Percentiles rank a stretch among this genome's conserved stretches.
These are phyloP conservation scores for Kradibia gibbosae DNA, from an alignment of 1,140 invertebrate genomes.

Conservation along the genomic window DNA sequence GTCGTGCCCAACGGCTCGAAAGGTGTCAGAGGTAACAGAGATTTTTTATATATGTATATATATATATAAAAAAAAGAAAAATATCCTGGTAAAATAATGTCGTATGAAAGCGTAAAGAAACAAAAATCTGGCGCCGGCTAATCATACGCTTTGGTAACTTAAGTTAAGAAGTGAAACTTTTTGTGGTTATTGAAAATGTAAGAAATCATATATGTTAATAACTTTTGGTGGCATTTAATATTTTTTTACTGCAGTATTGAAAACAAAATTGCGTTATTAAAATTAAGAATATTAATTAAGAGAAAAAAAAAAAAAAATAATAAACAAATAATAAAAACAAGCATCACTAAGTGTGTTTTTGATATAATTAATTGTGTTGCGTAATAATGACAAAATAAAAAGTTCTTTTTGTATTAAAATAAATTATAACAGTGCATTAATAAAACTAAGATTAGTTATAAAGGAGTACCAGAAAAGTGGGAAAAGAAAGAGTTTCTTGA, in stretches of 20 bases:
- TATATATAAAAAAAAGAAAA: slow-evolving; percentile 14
- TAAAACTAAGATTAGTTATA: slow-evolving; percentile 49
- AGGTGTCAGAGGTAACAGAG: slow-evolving; percentile 49
- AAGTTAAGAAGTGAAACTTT: too few species aligned
- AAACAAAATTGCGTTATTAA: background rate
- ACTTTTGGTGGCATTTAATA: slow-evolving; percentile 5
- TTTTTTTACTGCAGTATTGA: background rate
- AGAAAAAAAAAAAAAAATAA: background rate
- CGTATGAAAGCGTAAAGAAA: slow-evolving; percentile 50
- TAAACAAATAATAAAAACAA: slow-evolving; percentile 25
- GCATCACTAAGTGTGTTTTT: slow-evolving; percentile 28
- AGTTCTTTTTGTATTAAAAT: slow-evolving; percentile 18
- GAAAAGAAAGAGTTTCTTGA: slow-evolving; percentile 70
- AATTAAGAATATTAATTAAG: slow-evolving; percentile 11
- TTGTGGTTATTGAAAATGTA: background rate
- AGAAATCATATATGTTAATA: background rate
- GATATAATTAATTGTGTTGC: slow-evolving; percentile 31
- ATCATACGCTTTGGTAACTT: too few species aligned
- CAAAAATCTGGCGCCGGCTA: slow-evolving; percentile 46
- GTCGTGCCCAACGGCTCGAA: slow-evolving; percentile 40
- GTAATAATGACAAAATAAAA: slow-evolving; percentile 34
- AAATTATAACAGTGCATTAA: slow-evolving; percentile 48
- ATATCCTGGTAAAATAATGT: slow-evolving; percentile 42
- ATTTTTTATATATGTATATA: slow-evolving; percentile 28
- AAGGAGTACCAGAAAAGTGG: slow-evolving; percentile 57